Percentiles rank a stretch among this genome's conserved stretches.
These are phyloP conservation scores for Drosophila varians DNA, from an alignment of 1,140 invertebrate genomes.

Conservation along the genomic window DNA sequence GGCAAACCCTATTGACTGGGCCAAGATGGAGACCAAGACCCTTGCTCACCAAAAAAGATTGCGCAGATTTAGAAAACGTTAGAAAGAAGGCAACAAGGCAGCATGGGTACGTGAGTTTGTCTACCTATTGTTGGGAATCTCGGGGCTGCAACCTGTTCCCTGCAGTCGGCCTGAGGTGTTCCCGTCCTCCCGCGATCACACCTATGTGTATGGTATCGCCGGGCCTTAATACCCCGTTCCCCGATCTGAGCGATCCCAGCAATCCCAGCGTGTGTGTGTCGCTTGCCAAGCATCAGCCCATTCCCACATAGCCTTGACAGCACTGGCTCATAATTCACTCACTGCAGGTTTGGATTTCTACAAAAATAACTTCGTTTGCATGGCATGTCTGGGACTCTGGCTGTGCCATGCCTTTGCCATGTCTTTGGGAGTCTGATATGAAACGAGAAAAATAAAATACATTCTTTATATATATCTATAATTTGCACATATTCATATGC, in stretches of 20 bases:
- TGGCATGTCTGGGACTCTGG: conserved; percentile 45
- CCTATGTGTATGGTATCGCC: conserved; percentile 37
- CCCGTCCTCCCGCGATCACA: conserved; percentile 58
- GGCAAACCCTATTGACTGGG: conserved; percentile 57
- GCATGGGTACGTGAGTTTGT: conserved; percentile 71
- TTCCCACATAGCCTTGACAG: conserved; percentile 65
- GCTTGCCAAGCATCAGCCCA: conserved; percentile 53
- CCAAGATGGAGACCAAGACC: conserved; percentile 18
- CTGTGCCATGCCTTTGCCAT: conserved; percentile 28
- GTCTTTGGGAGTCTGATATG: conserved; percentile 19
- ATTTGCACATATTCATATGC: conserved; percentile 27
- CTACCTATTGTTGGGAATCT: conserved; percentile 67
- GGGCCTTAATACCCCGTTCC: conserved; percentile 35
- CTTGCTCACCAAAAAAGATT: conserved; percentile 76
- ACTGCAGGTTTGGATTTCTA: conserved; percentile 80
- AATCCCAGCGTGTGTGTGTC: conserved; percentile 73
- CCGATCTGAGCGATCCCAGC: conserved; percentile 23
- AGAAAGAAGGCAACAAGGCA: conserved; percentile 59
- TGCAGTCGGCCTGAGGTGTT: conserved; percentile 71
- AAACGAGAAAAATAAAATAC: background rate
- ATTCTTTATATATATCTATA: conserved; percentile 44
- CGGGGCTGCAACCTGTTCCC: conserved; percentile 66
- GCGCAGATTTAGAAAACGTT: conserved; percentile 75
- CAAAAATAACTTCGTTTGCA: conserved; percentile 79
- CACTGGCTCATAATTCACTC: conserved; percentile 76